Evolutionary conservation across 2,888 invertebrate genomes (phyloP).

Genomic region (Alloscopus bannaensis): DNA sequence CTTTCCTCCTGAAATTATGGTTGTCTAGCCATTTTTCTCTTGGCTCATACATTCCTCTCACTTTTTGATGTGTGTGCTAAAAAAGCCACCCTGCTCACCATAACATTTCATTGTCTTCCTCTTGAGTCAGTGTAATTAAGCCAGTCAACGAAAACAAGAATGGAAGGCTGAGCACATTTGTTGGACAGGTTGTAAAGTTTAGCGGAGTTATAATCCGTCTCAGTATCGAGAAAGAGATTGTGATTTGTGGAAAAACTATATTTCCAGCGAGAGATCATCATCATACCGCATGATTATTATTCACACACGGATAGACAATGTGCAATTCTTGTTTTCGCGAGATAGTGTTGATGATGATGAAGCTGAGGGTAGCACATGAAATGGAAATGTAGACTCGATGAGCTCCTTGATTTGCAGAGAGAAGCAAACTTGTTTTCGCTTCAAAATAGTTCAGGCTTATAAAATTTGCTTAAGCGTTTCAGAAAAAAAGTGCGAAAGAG

Average conservation of each 20-base stretch:
- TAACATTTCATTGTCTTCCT: slow-evolving; percentile 60
- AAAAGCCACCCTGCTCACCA: slow-evolving; percentile 62
- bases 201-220: not conserved
- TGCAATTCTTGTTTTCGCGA: too few species aligned
- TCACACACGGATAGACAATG: too few species aligned
- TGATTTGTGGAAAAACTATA: too few species aligned
- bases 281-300: too few species aligned
- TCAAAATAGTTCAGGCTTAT: too few species aligned
- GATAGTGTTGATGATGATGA: too few species aligned
- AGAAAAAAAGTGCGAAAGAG: too few species aligned
- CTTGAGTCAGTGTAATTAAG: slow-evolving; percentile 55
- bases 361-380: too few species aligned
- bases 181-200: slow-evolving; percentile 31
- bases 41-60: not conserved
- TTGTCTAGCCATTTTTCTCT: slow-evolving; percentile 36
- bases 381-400: too few species aligned
- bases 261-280: slow-evolving; percentile 61
- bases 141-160: slow-evolving; percentile 47
- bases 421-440: too few species aligned
- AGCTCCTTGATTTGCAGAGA: too few species aligned
- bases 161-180: slow-evolving; percentile 25
- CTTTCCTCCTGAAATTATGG: slow-evolving; percentile 44
- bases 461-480: too few species aligned
- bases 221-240: not conserved
- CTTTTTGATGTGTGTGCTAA: slow-evolving; percentile 48